Conservation (phyloP, 2,888 invertebrate species). For the Amitus sp. region DNA sequence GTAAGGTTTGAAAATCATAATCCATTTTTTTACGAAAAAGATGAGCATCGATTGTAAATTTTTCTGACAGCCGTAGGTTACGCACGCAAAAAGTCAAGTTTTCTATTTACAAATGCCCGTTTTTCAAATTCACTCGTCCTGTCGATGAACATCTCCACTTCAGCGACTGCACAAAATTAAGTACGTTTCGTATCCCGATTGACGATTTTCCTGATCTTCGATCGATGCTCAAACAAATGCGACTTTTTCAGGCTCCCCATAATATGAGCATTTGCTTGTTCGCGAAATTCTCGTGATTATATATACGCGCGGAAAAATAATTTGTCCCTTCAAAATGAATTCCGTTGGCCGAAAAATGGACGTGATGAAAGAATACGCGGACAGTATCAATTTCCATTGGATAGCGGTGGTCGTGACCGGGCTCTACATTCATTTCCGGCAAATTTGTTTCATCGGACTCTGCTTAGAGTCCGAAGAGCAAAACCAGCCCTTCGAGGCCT, state of each 20-base stretch:
- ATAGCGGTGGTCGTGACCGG: slow-evolving; percentile 56
- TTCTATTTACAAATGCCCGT: no score
- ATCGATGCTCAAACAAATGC: neutral
- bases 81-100: no score
- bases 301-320: neutral
- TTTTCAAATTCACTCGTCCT: no score
- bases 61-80: no score
- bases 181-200: neutral
- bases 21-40: no score
- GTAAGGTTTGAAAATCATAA: no score
- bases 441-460: slow-evolving; percentile 60
- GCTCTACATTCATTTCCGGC: slow-evolving; percentile 58
- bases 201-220: neutral
- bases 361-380: slow-evolving; percentile 49
- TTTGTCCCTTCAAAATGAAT: neutral
- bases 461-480: slow-evolving; percentile 52
- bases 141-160: no score
- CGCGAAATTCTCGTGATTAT: neutral
- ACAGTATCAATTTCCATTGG: slow-evolving; percentile 59
- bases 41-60: no score
- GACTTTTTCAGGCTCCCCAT: no score
- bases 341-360: slow-evolving; percentile 48
- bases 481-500: slow-evolving; percentile 50
- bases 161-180: no score
- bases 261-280: neutral